These are phyloP conservation scores for Euzetes globulus DNA, from an alignment of 2,888 invertebrate species.

Conservation along the genomic window DNA sequence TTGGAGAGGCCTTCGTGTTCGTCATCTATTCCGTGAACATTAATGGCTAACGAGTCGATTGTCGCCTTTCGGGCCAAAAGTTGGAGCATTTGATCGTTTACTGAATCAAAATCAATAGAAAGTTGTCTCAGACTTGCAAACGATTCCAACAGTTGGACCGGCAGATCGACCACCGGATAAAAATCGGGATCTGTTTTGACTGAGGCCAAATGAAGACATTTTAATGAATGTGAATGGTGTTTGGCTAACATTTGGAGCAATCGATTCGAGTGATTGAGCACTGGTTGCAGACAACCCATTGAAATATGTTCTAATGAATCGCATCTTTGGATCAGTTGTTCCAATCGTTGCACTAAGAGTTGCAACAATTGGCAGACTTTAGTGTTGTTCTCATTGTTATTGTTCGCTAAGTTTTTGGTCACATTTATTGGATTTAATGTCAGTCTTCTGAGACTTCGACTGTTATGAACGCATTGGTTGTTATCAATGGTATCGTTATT, in stretches of 20 bases:
- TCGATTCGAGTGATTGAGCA: slow-evolving; percentile 50
- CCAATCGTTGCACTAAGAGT: slow-evolving; percentile 23
- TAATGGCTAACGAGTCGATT: slow-evolving; percentile 55
- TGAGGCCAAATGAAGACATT: slow-evolving; percentile 61
- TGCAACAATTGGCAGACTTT: slow-evolving; percentile 7
- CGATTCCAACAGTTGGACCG: slow-evolving; percentile 55
- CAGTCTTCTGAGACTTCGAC: slow-evolving; percentile 21
- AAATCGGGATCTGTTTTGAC: slow-evolving; percentile 65
- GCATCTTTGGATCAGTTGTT: slow-evolving; percentile 50
- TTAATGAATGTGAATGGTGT: slow-evolving; percentile 54
- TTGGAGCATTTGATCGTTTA: slow-evolving; percentile 45
- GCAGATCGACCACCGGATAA: slow-evolving; percentile 56
- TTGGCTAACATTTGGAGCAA: slow-evolving; percentile 50
- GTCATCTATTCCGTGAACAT: slow-evolving; percentile 61
- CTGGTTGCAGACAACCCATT: slow-evolving; percentile 54
- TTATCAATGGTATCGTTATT: background rate
- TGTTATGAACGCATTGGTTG: background rate
- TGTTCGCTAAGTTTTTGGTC: background rate
- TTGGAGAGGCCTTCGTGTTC: slow-evolving; percentile 59
- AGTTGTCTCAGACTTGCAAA: slow-evolving; percentile 57
- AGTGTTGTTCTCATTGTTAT: slow-evolving; percentile 2
- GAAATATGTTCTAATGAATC: slow-evolving; percentile 51
- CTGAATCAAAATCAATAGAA: slow-evolving; percentile 51
- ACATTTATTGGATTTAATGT: slow-evolving; percentile 17
- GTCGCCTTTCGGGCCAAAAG: slow-evolving; percentile 43